phyloP scores from a whole-genome alignment of 2,888 invertebrate species.

The Mimas tiliae region DNA sequence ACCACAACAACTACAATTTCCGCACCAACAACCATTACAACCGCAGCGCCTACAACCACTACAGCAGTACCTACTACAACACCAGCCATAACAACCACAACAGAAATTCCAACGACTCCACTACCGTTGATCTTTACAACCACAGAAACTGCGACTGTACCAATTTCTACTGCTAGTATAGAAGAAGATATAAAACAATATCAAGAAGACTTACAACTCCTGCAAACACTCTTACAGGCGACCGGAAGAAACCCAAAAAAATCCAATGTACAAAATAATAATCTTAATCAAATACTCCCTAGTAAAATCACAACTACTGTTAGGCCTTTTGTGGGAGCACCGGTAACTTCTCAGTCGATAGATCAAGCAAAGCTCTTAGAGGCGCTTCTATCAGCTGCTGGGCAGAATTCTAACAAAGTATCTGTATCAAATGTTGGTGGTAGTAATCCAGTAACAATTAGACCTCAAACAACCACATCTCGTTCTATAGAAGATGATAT shows the following conservation, averaged over 20 bases:
- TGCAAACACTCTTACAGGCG: conserved; percentile 60
- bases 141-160: conserved; percentile 38
- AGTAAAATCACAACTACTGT: conserved; percentile 46
- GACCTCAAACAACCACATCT: conserved; percentile 57
- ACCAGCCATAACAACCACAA: conserved; percentile 42
- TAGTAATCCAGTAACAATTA: conserved; percentile 44
- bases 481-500: conserved; percentile 77
- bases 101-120: conserved; percentile 41
- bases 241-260: conserved; percentile 73
- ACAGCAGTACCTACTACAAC: conserved; percentile 45
- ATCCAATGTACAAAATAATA: conserved; percentile 55
- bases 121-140: conserved; percentile 36
- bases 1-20: conserved; percentile 35
- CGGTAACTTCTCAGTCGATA: conserved; percentile 42
- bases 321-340: conserved; percentile 34
- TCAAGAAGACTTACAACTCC: conserved; percentile 60
- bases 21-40: conserved; percentile 42
- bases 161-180: conserved; percentile 47
- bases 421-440: conserved; percentile 47
- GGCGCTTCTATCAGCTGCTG: conserved; percentile 61
- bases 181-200: conserved; percentile 60
- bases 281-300: conserved; percentile 44
- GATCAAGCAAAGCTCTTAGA: conserved; percentile 65
- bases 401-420: conserved; percentile 51
- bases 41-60: conserved; percentile 40